Percentiles rank a stretch among this genome's conserved stretches.
Evolutionary conservation across 2,888 invertebrate species (phyloP).

Genomic region (Plebejus argus): DNA sequence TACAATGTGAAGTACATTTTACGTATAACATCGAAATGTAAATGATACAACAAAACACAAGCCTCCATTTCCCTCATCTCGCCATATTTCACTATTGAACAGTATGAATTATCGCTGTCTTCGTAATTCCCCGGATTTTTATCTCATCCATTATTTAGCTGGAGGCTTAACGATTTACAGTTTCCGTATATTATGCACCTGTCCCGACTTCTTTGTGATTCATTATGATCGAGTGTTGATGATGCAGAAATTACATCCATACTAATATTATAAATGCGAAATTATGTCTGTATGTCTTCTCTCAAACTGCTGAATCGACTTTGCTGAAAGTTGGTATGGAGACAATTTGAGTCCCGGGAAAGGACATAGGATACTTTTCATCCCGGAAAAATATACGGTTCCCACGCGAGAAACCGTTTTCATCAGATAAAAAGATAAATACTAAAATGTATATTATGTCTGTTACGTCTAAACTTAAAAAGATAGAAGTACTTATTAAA

Average conservation of each 20-base stretch:
- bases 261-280: too few relatives aligned
- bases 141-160: constrained; percentile 71
- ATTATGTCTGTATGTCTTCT: not conserved
- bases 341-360: too few relatives aligned
- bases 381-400: too few relatives aligned
- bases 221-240: constrained; percentile 16
- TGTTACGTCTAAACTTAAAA: too few relatives aligned
- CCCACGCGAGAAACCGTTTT: too few relatives aligned
- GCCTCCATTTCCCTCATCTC: not conserved
- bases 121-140: constrained; percentile 64
- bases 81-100: constrained; percentile 52
- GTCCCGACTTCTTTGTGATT: constrained; percentile 27
- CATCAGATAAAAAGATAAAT: too few relatives aligned
- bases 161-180: constrained; percentile 66
- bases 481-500: too few relatives aligned
- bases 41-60: constrained; percentile 12
- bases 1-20: too few relatives aligned
- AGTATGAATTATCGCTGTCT: constrained; percentile 67
- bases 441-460: too few relatives aligned
- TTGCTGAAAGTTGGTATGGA: too few relatives aligned
- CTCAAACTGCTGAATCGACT: too few relatives aligned
- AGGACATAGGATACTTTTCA: too few relatives aligned
- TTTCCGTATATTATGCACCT: constrained; percentile 49
- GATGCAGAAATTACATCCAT: not conserved
- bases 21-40: not conserved